These are phyloP conservation scores for Byasa hedistus DNA, from an alignment of 2,888 invertebrate species.

Conservation along the genomic window DNA sequence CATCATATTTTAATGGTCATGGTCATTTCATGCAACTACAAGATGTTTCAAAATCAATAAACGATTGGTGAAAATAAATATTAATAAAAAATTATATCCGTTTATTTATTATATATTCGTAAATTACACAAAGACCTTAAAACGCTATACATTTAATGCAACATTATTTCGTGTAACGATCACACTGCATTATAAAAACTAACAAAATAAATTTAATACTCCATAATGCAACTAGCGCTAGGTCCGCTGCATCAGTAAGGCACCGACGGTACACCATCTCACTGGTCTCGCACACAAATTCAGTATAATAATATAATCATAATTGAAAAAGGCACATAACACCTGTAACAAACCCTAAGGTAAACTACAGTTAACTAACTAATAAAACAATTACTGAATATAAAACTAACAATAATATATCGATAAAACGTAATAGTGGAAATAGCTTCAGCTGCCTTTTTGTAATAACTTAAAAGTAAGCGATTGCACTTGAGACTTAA, in stretches of 20 bases:
- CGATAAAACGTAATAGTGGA: slow-evolving; percentile 16
- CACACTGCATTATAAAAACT: slow-evolving; percentile 37
- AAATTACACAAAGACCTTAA: slow-evolving; percentile 21
- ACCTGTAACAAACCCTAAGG: background rate
- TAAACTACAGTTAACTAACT: slow-evolving; percentile 14
- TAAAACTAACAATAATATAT: slow-evolving; percentile 6
- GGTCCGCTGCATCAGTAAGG: slow-evolving; percentile 22
- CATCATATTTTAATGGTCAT: too few relatives aligned
- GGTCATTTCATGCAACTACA: too few relatives aligned
- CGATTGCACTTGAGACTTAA: slow-evolving; percentile 6
- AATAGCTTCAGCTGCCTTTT: slow-evolving; percentile 25
- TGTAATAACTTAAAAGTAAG: slow-evolving; percentile 8
- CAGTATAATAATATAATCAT: background rate
- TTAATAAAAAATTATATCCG: slow-evolving; percentile 28
- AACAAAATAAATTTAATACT: slow-evolving; percentile 54
- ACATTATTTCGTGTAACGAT: slow-evolving; percentile 35
- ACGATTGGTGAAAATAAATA: too few relatives aligned
- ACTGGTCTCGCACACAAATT: slow-evolving; percentile 8
- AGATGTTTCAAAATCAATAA: too few relatives aligned
- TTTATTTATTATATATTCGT: slow-evolving; percentile 47
- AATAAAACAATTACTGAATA: background rate
- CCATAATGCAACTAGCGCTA: slow-evolving; percentile 38
- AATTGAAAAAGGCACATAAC: slow-evolving; percentile 1
- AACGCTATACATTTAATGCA: slow-evolving; percentile 21
- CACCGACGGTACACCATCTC: slow-evolving; percentile 14